These are phyloP conservation scores for Tamias sibiricus DNA, from an alignment of 2,113 vertebrate genomes.

Conservation along the genomic window DNA sequence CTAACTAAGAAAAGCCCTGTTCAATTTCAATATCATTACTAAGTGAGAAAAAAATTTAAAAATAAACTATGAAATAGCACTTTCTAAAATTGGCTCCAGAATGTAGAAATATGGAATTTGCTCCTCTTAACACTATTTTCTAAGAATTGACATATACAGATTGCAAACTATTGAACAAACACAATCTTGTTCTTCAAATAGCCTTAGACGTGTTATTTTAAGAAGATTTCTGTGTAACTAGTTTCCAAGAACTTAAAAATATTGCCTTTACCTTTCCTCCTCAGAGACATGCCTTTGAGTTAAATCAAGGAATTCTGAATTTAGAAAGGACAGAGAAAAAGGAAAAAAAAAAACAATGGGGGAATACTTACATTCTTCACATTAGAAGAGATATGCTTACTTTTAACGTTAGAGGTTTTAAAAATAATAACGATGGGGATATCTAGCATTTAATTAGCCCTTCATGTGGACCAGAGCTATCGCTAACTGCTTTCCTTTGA, in stretches of 20 bases:
- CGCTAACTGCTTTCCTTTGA: background rate
- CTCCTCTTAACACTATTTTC: background rate
- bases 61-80: background rate
- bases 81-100: slow-evolving; percentile 25
- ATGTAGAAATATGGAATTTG: background rate
- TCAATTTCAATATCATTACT: background rate
- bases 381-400: background rate
- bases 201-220: slow-evolving; percentile 8
- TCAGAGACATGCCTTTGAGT: background rate
- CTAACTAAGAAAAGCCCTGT: background rate
- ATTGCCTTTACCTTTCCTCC: background rate
- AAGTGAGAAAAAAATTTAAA: slow-evolving; percentile 4
- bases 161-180: background rate
- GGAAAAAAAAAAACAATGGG: background rate
- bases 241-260: slow-evolving; percentile 39
- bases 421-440: background rate
- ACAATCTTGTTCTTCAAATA: background rate
- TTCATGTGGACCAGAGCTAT: background rate
- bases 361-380: background rate
- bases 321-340: background rate
- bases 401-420: slow-evolving; percentile 28
- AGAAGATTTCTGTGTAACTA: background rate
- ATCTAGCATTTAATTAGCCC: background rate
- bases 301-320: background rate
- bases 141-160: background rate